Percentiles rank a stretch among this genome's conserved stretches.
These are phyloP conservation scores for Coenonympha arcania DNA, from an alignment of 2,888 invertebrate species.

Conservation along the genomic window DNA sequence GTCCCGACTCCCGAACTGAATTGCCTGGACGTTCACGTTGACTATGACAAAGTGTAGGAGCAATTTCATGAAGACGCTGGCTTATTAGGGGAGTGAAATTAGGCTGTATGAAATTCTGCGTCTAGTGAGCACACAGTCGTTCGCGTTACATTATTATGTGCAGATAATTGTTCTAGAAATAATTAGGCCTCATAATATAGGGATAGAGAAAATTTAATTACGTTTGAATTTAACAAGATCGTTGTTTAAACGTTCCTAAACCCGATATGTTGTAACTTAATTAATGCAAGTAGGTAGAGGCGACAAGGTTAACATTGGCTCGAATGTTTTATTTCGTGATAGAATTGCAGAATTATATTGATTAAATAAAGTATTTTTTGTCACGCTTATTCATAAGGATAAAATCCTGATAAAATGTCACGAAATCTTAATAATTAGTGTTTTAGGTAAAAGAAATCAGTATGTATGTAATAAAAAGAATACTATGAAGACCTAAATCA, in stretches of 20 bases:
- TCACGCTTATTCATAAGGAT: slow-evolving; percentile 4
- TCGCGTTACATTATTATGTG: slow-evolving; percentile 18
- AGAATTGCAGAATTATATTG: not conserved
- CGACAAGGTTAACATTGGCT: not conserved
- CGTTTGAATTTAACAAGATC: slow-evolving; percentile 13
- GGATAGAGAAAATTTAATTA: slow-evolving; percentile 22
- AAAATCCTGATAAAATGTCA: too few species aligned
- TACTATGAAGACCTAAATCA: too few species aligned
- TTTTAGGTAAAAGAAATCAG: too few species aligned
- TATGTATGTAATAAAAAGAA: too few species aligned
- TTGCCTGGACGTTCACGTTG: slow-evolving; percentile 64
- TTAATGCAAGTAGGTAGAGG: not conserved
- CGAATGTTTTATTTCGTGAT: not conserved
- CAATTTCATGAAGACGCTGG: slow-evolving; percentile 54
- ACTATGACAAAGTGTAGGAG: slow-evolving; percentile 65
- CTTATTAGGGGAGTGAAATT: slow-evolving; percentile 43
- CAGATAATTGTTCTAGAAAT: slow-evolving; percentile 22
- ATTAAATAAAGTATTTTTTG: not conserved
- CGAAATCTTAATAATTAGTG: not conserved
- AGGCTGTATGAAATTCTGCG: slow-evolving; percentile 21
- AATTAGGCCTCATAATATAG: slow-evolving; percentile 19
- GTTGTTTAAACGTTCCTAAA: slow-evolving; percentile 6
- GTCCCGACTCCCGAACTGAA: slow-evolving; percentile 54
- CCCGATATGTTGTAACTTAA: not conserved
- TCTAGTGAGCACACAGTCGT: slow-evolving; percentile 13